Percentiles rank a stretch among this genome's conserved stretches.
Evolutionary conservation across 1,140 invertebrate genomes (phyloP).

Genomic region (Trichonephila clavipes): DNA sequence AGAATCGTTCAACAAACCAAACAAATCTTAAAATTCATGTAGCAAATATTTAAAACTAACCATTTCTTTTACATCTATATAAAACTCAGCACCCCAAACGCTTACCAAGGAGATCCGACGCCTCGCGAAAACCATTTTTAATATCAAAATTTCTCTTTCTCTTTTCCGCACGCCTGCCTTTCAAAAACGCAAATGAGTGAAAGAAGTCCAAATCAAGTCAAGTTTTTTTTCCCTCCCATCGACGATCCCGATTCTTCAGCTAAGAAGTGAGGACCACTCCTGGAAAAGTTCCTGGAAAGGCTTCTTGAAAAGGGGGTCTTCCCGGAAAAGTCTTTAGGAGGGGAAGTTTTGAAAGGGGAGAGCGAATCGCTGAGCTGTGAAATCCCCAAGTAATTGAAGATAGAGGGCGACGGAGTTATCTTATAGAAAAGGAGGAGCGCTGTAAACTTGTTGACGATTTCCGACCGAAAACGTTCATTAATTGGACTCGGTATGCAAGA

Average conservation of each 20-base stretch:
- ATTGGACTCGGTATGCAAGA: slow-evolving; percentile 66
- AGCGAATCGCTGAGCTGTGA: slow-evolving; percentile 69
- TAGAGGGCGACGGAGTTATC: slow-evolving; percentile 61
- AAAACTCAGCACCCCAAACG: not conserved
- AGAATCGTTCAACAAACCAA: slow-evolving; percentile 9
- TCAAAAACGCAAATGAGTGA: slow-evolving; percentile 47
- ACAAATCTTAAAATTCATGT: not conserved
- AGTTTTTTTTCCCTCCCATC: not conserved
- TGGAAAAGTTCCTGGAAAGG: not conserved
- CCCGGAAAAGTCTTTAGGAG: slow-evolving; percentile 15
- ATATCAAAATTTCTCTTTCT: slow-evolving; percentile 1
- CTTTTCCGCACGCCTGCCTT: not conserved
- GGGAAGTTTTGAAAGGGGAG: slow-evolving; percentile 54
- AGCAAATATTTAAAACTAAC: slow-evolving; percentile 31
- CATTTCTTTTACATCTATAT: not conserved
- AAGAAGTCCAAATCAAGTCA: slow-evolving; percentile 47
- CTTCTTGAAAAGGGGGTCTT: not conserved
- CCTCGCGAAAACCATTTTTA: slow-evolving; percentile 35
- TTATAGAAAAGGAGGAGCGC: slow-evolving; percentile 29
- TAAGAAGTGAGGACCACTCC: not conserved
- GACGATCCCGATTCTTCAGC: slow-evolving; percentile 10
- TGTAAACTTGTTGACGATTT: slow-evolving; percentile 75
- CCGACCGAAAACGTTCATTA: slow-evolving; percentile 75
- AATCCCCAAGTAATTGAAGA: slow-evolving; percentile 76
- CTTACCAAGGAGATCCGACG: not conserved